Conservation (phyloP, 2,888 invertebrate species). For the Dendrolimus pini region DNA sequence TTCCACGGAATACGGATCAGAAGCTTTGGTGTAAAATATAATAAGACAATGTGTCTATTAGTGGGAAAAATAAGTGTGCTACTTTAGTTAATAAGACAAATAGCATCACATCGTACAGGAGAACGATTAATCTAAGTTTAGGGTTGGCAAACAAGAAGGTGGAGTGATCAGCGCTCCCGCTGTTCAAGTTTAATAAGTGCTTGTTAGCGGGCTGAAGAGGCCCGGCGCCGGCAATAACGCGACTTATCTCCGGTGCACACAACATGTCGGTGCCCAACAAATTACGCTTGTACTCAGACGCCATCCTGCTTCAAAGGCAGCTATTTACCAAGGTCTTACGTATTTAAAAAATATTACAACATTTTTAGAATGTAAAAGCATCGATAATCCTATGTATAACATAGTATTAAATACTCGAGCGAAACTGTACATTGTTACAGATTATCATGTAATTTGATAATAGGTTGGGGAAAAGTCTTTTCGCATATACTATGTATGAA, state of each 20-base stretch:
- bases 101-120: conserved; percentile 45
- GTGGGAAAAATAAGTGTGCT: no score
- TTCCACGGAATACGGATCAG: no score
- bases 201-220: conserved; percentile 55
- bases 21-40: no score
- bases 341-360: no score
- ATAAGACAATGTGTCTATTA: no score
- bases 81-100: conserved; percentile 45
- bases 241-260: conserved; percentile 63
- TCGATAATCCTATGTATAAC: no score
- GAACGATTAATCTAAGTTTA: conserved; percentile 74
- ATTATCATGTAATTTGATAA: no score
- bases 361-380: no score
- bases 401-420: no score
- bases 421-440: no score
- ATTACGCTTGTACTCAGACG: conserved; percentile 34
- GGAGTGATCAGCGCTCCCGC: conserved; percentile 72
- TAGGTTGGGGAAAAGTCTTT: no score
- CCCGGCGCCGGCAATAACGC: conserved; percentile 61
- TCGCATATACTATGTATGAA: no score
- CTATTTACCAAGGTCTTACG: neutral
- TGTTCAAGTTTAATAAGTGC: conserved; percentile 75
- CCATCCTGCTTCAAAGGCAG: neutral
- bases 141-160: conserved; percentile 68
- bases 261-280: conserved; percentile 28